phyloP scores from a whole-genome alignment of 2,113 vertebrate genomes.

The Calyptommatus sinebrachiatus region DNA sequence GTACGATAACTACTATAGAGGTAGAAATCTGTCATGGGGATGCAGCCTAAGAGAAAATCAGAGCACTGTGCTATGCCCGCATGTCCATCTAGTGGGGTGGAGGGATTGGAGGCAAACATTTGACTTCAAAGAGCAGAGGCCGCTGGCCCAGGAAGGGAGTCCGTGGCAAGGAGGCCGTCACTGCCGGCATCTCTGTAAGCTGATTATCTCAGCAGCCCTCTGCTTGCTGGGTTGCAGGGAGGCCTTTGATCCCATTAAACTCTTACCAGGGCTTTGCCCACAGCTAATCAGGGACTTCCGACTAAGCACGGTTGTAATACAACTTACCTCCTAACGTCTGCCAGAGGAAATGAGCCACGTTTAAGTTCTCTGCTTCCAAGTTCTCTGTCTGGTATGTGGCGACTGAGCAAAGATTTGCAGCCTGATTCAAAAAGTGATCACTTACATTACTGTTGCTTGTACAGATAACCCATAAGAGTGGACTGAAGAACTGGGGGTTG shows the following conservation, averaged over 20 bases:
- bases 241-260: constrained; percentile 38
- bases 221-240: neutral
- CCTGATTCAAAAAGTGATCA: too few species aligned
- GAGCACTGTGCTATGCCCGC: too few species aligned
- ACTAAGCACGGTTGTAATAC: neutral
- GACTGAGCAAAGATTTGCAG: neutral
- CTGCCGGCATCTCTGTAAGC: neutral
- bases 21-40: too few species aligned
- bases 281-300: constrained; percentile 16
- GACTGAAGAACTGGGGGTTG: neutral
- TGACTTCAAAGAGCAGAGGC: neutral
- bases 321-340: neutral
- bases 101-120: neutral
- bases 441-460: too few species aligned
- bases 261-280: constrained; percentile 24
- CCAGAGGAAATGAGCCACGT: neutral
- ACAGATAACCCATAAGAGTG: neutral
- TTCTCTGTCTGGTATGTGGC: too few species aligned
- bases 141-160: neutral
- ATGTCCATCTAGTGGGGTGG: too few species aligned
- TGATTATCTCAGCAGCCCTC: constrained; percentile 1
- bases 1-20: too few species aligned
- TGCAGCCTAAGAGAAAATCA: neutral
- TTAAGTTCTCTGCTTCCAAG: neutral
- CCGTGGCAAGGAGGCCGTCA: neutral